Evolutionary conservation across 2,888 invertebrate species (phyloP).

Genomic region (Candidula unifasciata): DNA sequence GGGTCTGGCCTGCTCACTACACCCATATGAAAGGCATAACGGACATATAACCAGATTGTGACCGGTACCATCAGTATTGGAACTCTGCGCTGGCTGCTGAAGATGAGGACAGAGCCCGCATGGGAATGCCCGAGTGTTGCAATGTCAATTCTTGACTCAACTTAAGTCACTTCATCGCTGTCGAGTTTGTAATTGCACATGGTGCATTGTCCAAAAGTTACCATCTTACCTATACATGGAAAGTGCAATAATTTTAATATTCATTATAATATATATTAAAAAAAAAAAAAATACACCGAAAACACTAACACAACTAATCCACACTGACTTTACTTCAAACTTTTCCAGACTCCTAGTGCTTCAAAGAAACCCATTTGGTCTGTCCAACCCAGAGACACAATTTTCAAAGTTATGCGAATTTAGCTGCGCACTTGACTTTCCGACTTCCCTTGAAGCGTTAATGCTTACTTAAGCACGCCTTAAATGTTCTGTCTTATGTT

Average conservation of each 20-base stretch:
- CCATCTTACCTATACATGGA: not conserved
- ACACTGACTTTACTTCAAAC: not conserved
- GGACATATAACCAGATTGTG: no score
- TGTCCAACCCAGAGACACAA: no score
- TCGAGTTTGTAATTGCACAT: not conserved
- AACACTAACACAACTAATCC: not conserved
- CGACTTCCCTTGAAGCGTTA: not conserved
- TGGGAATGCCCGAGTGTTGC: no score
- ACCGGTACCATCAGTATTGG: no score
- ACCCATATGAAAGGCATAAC: no score
- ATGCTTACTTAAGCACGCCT: slow-evolving; percentile 10
- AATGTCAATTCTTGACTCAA: no score
- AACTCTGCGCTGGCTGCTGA: no score
- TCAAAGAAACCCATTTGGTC: not conserved
- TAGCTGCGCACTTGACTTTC: slow-evolving; percentile 4
- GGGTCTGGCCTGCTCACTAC: no score
- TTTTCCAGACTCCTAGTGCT: not conserved
- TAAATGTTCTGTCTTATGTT: not conserved
- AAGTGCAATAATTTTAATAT: not conserved
- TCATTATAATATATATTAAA: no score
- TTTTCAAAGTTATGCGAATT: no score
- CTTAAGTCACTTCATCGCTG: not conserved
- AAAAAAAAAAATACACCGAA: not conserved
- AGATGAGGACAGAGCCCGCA: no score
- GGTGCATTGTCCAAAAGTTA: no score